These are phyloP conservation scores for Notothenia coriiceps DNA, from an alignment of 2,113 vertebrate genomes.

Conservation along the genomic window DNA sequence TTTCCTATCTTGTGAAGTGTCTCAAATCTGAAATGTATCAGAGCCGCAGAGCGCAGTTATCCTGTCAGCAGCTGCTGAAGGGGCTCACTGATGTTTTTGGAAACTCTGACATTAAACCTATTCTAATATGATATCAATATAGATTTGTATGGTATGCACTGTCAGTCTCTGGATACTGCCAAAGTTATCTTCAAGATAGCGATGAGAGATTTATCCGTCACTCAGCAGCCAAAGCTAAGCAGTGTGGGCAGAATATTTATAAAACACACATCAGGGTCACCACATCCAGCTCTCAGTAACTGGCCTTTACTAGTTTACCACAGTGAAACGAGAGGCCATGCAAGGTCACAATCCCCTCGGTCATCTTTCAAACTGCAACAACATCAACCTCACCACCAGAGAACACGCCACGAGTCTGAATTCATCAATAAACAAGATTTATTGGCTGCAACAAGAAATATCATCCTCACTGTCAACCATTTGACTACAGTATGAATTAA, in stretches of 20 bases:
- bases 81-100: too few species aligned
- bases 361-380: background rate
- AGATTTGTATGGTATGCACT: background rate
- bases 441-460: background rate
- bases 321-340: background rate
- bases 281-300: background rate
- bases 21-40: background rate
- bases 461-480: background rate
- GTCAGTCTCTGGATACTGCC: background rate
- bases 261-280: slow-evolving; percentile 8
- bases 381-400: background rate
- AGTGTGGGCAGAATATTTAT: background rate
- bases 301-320: background rate
- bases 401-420: background rate
- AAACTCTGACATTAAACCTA: background rate
- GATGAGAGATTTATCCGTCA: background rate
- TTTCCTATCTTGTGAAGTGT: background rate
- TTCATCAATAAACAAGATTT: background rate
- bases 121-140: background rate
- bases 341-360: background rate
- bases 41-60: background rate
- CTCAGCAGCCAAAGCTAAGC: background rate
- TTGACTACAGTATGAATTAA: background rate
- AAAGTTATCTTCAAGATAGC: background rate
- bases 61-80: too few species aligned